Evolutionary conservation across 2,888 invertebrate genomes (phyloP).

Genomic region (Bimastos eiseni): DNA sequence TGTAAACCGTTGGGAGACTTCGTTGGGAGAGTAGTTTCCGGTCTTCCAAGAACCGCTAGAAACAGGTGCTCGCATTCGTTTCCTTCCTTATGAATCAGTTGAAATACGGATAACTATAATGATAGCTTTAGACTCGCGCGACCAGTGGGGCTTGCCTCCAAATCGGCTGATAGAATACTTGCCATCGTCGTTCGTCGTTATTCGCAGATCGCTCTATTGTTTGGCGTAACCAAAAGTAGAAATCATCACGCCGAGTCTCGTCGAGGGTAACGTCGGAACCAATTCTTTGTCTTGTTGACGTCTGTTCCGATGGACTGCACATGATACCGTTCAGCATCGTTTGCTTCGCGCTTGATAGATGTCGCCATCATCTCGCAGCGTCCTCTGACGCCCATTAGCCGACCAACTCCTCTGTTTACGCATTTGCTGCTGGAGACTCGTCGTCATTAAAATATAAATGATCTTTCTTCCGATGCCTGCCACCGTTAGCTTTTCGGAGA

Average conservation of each 20-base stretch:
- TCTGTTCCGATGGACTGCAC: neutral
- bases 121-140: neutral
- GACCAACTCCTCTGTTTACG: neutral
- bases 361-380: conserved; percentile 13
- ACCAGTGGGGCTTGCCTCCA: neutral
- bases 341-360: neutral
- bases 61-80: too few species aligned
- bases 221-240: neutral
- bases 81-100: too few species aligned
- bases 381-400: neutral
- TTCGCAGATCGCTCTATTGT: neutral
- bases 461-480: neutral
- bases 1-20: too few species aligned
- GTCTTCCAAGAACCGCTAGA: too few species aligned
- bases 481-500: too few species aligned
- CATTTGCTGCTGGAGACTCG: neutral
- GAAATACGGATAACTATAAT: neutral
- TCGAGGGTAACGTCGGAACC: neutral
- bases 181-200: neutral
- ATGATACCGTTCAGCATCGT: neutral
- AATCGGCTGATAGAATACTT: neutral
- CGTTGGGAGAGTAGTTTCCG: too few species aligned
- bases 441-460: neutral
- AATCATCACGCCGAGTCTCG: neutral
- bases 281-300: neutral